A percentile compares a stretch with the other conserved stretches of the same genome.
Evolutionary conservation across 2,797 vertebrate genomes (phyloP).

Genomic region (Ptychadena robeensis): DNA sequence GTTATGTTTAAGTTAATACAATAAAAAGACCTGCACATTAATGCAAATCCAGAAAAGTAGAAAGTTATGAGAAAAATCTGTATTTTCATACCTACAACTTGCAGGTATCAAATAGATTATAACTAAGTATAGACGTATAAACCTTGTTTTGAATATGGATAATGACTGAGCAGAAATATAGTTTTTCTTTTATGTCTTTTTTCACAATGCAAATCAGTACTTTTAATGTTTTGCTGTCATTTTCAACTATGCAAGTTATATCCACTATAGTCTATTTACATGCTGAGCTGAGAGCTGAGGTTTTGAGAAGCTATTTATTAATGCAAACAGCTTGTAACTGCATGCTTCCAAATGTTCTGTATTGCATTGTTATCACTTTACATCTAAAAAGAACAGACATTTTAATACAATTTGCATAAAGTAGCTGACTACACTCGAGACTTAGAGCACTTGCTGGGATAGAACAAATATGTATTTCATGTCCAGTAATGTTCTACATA

Average conservation of each 20-base stretch:
- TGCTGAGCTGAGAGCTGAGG: constrained; percentile 52
- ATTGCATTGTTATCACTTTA: constrained; percentile 56
- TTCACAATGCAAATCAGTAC: constrained; percentile 38
- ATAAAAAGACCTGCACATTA: background rate
- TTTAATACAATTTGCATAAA: constrained; percentile 59
- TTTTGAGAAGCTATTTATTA: constrained; percentile 56
- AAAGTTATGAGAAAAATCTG: background rate
- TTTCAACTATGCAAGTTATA: constrained; percentile 47
- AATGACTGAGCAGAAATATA: constrained; percentile 26
- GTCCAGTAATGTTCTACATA: constrained; percentile 21
- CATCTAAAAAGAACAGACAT: constrained; percentile 52
- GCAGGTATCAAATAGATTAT: constrained; percentile 10
- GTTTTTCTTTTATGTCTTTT: constrained; percentile 40
- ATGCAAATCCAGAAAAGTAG: background rate
- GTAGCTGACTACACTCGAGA: constrained; percentile 36
- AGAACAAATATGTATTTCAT: constrained; percentile 31
- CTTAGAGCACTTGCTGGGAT: constrained; percentile 47
- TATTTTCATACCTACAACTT: constrained; percentile 1
- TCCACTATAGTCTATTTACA: constrained; percentile 46
- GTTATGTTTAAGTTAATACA: background rate
- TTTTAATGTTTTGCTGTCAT: constrained; percentile 54
- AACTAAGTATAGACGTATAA: constrained; percentile 20
- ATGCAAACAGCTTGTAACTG: constrained; percentile 58
- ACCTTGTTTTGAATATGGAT: constrained; percentile 27
- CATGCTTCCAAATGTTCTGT: constrained; percentile 59